These are phyloP conservation scores for Dolichallabes microphthalmus DNA, from an alignment of 2,113 vertebrate genomes.

Conservation along the genomic window DNA sequence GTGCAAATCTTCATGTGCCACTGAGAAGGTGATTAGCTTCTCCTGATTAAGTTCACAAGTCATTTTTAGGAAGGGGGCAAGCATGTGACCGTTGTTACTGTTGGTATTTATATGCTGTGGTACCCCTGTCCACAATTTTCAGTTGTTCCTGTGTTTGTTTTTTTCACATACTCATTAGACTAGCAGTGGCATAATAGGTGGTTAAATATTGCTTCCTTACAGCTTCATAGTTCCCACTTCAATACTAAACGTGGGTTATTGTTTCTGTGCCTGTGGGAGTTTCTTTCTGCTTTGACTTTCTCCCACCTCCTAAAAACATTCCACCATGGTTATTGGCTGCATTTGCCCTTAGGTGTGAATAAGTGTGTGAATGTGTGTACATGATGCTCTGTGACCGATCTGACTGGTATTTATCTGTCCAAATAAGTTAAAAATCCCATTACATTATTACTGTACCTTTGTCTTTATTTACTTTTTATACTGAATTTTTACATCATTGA, in stretches of 20 bases:
- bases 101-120: background rate
- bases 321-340: background rate
- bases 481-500: background rate
- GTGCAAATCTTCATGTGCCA: too few relatives aligned
- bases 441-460: background rate
- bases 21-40: too few relatives aligned
- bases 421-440: background rate
- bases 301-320: background rate
- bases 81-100: background rate
- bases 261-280: background rate
- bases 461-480: background rate
- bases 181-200: background rate
- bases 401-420: background rate
- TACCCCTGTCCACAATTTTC: background rate
- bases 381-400: background rate
- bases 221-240: background rate
- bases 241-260: background rate
- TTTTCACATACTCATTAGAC: background rate
- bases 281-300: background rate
- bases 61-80: too few relatives aligned
- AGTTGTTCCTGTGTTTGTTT: background rate
- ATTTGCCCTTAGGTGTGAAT: background rate
- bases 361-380: background rate
- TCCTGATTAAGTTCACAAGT: too few relatives aligned
- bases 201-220: too few relatives aligned